A percentile compares a stretch with the other conserved stretches of the same genome.
phyloP scores from a whole-genome alignment of 2,888 invertebrate species.

The Argyra leucocephala region DNA sequence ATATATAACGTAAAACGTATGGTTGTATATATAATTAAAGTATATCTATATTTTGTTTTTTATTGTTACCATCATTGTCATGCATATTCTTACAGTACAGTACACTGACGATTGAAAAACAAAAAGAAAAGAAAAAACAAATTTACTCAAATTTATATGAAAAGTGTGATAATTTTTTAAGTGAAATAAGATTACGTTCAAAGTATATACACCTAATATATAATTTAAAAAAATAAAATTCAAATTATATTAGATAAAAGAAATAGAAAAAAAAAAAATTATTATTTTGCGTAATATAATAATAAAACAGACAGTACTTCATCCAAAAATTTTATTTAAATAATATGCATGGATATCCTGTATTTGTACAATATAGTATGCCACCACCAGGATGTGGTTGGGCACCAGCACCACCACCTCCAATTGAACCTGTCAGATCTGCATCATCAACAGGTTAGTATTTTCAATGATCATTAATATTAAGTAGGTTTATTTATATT shows the following conservation, averaged over 20 bases:
- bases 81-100: too few species aligned
- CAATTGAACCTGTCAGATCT: slow-evolving; percentile 34
- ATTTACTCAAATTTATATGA: neutral
- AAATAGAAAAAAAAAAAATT: too few species aligned
- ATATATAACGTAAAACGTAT: too few species aligned
- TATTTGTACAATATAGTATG: slow-evolving; percentile 54
- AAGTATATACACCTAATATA: neutral
- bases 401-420: slow-evolving; percentile 38
- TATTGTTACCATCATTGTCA: neutral
- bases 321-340: neutral
- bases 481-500: too few species aligned
- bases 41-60: too few species aligned
- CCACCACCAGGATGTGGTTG: slow-evolving; percentile 42
- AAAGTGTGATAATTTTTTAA: slow-evolving; percentile 3
- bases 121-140: neutral
- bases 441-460: slow-evolving; percentile 29
- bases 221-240: neutral
- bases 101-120: too few species aligned
- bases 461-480: too few species aligned
- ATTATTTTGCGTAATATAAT: neutral
- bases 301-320: neutral
- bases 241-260: neutral
- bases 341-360: slow-evolving; percentile 54
- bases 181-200: neutral
- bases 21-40: too few species aligned